Evolutionary conservation across 1,140 invertebrate species (phyloP).

Genomic region (Papilio helenus): DNA sequence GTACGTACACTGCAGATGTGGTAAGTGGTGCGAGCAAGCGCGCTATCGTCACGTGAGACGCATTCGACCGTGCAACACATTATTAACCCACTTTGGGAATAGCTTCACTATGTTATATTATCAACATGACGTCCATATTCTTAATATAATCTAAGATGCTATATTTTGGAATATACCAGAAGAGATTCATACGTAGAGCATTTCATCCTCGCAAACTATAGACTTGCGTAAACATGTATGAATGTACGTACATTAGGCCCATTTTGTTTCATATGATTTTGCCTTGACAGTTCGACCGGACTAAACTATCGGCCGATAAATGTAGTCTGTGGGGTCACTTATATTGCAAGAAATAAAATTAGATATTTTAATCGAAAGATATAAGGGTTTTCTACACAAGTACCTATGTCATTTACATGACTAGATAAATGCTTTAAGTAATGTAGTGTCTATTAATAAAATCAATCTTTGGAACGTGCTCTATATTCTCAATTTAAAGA

Average conservation of each 20-base stretch:
- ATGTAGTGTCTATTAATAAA: not conserved
- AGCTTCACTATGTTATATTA: constrained; percentile 17
- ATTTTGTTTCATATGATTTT: too few relatives aligned
- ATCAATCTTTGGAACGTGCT: constrained; percentile 13
- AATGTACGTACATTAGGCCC: too few relatives aligned
- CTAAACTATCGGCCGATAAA: too few relatives aligned
- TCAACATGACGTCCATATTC: not conserved
- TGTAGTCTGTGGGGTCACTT: too few relatives aligned
- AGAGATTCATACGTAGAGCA: too few relatives aligned
- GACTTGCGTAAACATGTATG: too few relatives aligned
- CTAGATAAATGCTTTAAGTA: not conserved
- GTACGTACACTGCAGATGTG: constrained; percentile 8
- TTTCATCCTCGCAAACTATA: too few relatives aligned
- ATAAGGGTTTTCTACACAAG: not conserved
- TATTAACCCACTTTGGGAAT: constrained; percentile 27
- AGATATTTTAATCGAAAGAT: not conserved
- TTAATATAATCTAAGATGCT: not conserved
- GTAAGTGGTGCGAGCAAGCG: constrained; percentile 1
- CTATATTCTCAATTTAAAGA: constrained; percentile 17
- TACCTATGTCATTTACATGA: not conserved
- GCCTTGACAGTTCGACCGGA: too few relatives aligned
- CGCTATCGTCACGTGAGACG: constrained; percentile 33
- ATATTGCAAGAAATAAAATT: too few relatives aligned
- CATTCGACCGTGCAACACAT: constrained; percentile 23
- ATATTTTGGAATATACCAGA: not conserved